Evolutionary conservation across 2,113 vertebrate species (phyloP).

Genomic region (Laterallus jamaicensis): DNA sequence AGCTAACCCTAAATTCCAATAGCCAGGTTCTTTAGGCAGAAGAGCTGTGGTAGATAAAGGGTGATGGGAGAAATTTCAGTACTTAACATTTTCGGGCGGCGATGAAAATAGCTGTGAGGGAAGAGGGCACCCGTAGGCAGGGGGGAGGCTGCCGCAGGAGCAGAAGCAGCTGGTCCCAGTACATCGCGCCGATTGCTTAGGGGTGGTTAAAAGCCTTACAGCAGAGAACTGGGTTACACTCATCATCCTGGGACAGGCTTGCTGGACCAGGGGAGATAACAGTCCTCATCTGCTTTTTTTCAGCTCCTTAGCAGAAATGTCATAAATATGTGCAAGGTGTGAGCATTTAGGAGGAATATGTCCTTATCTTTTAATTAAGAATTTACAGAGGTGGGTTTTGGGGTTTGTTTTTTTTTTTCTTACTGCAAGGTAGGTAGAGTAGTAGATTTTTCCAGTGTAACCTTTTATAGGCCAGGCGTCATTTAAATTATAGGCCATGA

Average conservation of each 20-base stretch:
- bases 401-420: neutral
- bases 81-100: neutral
- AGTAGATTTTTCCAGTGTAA: conserved; percentile 21
- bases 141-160: rapidly evolving
- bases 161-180: rapidly evolving
- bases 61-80: neutral
- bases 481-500: conserved; percentile 28
- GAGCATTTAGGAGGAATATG: conserved; percentile 28
- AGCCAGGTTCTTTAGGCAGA: neutral
- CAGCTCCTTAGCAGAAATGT: conserved; percentile 12
- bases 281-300: neutral
- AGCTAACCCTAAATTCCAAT: neutral
- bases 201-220: neutral
- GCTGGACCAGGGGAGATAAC: neutral
- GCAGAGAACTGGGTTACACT: neutral
- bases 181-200: rapidly evolving
- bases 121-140: rapidly evolving
- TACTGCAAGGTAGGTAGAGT: neutral
- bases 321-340: conserved; percentile 1
- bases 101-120: neutral
- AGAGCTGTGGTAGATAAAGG: neutral
- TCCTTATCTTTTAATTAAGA: conserved; percentile 64
- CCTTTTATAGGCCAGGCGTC: conserved; percentile 4
- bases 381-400: neutral
- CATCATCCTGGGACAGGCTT: neutral